These are phyloP conservation scores for Pardalotus punctatus DNA, from an alignment of 2,113 vertebrate genomes.

Conservation along the genomic window DNA sequence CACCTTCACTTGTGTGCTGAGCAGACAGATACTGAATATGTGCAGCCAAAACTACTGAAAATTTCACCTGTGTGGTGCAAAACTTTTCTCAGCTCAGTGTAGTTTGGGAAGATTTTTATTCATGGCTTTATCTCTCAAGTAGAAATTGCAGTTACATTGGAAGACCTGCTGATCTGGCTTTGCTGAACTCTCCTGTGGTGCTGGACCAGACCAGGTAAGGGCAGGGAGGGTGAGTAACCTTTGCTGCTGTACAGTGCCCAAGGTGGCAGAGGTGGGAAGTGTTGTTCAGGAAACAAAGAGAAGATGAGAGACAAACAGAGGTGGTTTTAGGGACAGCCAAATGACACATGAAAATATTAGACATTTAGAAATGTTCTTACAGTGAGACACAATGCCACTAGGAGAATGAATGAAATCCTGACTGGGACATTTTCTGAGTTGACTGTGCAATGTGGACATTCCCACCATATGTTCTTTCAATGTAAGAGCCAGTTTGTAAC, in stretches of 20 bases:
- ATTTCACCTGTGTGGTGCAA: background rate
- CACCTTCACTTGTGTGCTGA: rapidly evolving
- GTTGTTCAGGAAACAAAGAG: background rate
- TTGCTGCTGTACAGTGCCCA: background rate
- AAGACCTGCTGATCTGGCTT: background rate
- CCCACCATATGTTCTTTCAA: background rate
- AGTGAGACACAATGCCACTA: background rate
- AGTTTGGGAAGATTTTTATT: background rate
- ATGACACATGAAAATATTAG: background rate
- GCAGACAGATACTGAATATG: background rate
- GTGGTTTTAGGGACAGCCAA: background rate
- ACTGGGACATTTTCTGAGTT: background rate
- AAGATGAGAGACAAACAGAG: background rate
- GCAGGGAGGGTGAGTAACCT: background rate
- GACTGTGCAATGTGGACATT: background rate
- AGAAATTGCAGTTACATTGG: background rate
- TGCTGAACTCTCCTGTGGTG: background rate
- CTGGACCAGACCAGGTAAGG: background rate
- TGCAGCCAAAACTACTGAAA: background rate
- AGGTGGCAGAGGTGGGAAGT: background rate
- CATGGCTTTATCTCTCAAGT: background rate
- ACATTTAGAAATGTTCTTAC: background rate
- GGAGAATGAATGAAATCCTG: background rate
- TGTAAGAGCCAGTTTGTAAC: background rate
- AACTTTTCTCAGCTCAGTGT: background rate